Percentiles rank a stretch among this genome's conserved stretches.
Evolutionary conservation across 2,797 vertebrate species (phyloP).

Genomic region (Ctenosaura bakeri): DNA sequence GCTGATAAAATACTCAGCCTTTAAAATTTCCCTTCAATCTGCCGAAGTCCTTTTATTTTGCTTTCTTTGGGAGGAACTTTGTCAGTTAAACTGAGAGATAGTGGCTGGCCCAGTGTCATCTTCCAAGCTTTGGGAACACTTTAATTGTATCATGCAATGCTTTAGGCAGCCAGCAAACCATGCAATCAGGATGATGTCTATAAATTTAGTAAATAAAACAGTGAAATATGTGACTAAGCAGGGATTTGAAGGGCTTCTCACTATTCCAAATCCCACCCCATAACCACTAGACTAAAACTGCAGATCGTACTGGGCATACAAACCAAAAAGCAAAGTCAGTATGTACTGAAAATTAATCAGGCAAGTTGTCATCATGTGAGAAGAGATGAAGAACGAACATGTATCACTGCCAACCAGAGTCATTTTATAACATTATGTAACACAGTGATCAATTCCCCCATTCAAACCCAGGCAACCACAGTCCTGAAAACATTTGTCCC

Average conservation of each 20-base stretch:
- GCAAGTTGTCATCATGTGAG: neutral
- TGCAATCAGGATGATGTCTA: neutral
- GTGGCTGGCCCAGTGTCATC: neutral
- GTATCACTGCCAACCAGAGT: neutral
- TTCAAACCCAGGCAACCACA: neutral
- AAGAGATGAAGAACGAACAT: neutral
- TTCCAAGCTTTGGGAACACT: neutral
- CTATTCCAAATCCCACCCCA: neutral
- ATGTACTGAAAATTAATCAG: neutral
- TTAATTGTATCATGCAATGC: neutral
- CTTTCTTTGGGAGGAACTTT: neutral
- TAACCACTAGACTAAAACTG: neutral
- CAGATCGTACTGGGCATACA: neutral
- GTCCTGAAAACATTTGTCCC: conserved; percentile 13
- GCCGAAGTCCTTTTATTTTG: neutral
- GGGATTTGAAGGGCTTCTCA: neutral
- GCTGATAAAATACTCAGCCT: neutral
- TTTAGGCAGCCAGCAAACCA: neutral
- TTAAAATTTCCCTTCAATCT: neutral
- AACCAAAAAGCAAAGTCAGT: neutral
- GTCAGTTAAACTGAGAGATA: neutral
- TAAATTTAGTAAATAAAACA: conserved; percentile 4
- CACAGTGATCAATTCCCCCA: neutral
- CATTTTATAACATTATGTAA: neutral
- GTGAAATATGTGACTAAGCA: neutral